Conservation (phyloP, 2,888 invertebrate species). For the Drosophila atripex region DNA sequence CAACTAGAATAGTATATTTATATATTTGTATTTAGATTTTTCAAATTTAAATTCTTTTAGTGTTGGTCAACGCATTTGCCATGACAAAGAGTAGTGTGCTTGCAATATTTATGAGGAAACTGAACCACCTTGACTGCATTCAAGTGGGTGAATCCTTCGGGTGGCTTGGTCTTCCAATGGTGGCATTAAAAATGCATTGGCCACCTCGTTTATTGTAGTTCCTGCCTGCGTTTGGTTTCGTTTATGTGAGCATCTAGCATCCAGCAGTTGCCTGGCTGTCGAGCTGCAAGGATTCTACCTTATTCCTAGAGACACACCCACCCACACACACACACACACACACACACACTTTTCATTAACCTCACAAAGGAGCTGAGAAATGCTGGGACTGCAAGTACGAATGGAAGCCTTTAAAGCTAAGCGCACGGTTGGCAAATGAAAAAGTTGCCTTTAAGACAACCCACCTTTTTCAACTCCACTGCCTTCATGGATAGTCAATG, state of each 20-base stretch:
- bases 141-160: background rate
- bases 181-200: conserved; percentile 38
- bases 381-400: background rate
- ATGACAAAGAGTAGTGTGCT: background rate
- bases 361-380: conserved; percentile 7
- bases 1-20: too few relatives aligned
- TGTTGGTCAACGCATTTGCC: background rate
- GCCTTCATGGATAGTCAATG: conserved; percentile 25
- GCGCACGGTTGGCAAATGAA: conserved; percentile 18
- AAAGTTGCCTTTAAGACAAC: conserved; percentile 43
- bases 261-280: background rate
- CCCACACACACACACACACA: conserved; percentile 9
- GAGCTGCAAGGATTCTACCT: conserved; percentile 25
- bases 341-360: conserved; percentile 42
- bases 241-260: conserved; percentile 4
- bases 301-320: conserved; percentile 5
- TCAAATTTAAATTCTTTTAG: background rate
- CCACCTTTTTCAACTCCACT: conserved; percentile 11
- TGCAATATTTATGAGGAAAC: conserved; percentile 13
- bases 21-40: too few relatives aligned
- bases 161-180: background rate
- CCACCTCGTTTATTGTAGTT: conserved; percentile 30
- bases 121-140: background rate
- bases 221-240: conserved; percentile 15
- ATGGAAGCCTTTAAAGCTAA: conserved; percentile 43